Percentiles rank a stretch among this genome's conserved stretches.
These are phyloP conservation scores for Phortica variegata DNA, from an alignment of 1,140 invertebrate genomes.

Conservation along the genomic window DNA sequence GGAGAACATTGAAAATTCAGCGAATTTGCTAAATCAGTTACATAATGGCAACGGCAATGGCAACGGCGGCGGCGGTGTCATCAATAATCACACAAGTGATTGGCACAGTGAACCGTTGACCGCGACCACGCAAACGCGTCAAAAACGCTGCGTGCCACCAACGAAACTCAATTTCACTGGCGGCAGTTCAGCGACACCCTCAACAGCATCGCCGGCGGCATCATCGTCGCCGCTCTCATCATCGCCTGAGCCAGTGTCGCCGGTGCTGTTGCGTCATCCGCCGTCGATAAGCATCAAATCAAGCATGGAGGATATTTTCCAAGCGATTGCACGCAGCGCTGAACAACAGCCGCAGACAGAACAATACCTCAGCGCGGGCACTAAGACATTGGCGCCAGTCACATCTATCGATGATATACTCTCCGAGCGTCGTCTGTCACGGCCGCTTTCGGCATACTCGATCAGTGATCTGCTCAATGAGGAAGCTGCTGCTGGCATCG, in stretches of 20 bases:
- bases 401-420: slow-evolving; percentile 52
- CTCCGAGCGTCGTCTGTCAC: slow-evolving; percentile 41
- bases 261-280: slow-evolving; percentile 28
- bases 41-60: slow-evolving; percentile 22
- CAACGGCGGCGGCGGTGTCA: slow-evolving; percentile 13
- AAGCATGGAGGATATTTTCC: slow-evolving; percentile 53
- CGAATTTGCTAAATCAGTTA: slow-evolving; percentile 41
- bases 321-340: slow-evolving; percentile 42
- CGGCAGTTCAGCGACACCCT: slow-evolving; percentile 45
- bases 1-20: slow-evolving; percentile 45
- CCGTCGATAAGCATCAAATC: slow-evolving; percentile 36
- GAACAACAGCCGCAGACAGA: slow-evolving; percentile 23
- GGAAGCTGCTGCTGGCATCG: slow-evolving; percentile 28
- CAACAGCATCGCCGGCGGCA: slow-evolving; percentile 29
- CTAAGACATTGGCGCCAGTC: slow-evolving; percentile 35
- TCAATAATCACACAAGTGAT: slow-evolving; percentile 12
- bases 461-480: slow-evolving; percentile 50
- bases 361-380: slow-evolving; percentile 7
- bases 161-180: slow-evolving; percentile 5
- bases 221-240: slow-evolving; percentile 26
- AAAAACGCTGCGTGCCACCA: slow-evolving; percentile 10
- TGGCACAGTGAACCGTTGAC: slow-evolving; percentile 32
- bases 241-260: slow-evolving; percentile 34
- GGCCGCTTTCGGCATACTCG: slow-evolving; percentile 47
- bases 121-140: neutral